Conservation (phyloP, 1,140 invertebrate species). For the Cryptotermes secundus region DNA sequence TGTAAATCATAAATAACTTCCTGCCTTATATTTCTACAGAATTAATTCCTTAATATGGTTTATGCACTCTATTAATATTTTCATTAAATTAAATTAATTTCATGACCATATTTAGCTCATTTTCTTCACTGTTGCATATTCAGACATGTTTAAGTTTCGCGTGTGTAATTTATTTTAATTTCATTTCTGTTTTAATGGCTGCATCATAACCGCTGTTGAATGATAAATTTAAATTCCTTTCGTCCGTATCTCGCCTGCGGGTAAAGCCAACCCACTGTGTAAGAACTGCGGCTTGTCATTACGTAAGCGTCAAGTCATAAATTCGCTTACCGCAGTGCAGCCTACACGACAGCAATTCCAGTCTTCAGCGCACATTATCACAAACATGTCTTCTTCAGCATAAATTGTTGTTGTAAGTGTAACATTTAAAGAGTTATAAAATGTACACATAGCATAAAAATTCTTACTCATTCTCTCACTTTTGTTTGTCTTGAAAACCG, state of each 20-base stretch:
- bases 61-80: no score
- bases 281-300: neutral
- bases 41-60: no score
- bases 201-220: neutral
- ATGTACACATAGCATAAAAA: no score
- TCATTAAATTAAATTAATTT: no score
- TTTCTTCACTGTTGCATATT: no score
- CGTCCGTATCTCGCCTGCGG: neutral
- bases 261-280: neutral
- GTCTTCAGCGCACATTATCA: neutral
- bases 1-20: no score
- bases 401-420: neutral
- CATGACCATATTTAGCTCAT: no score
- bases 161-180: neutral
- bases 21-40: no score
- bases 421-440: neutral
- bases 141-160: neutral
- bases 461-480: no score
- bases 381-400: neutral
- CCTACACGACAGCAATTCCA: neutral
- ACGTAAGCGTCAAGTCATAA: neutral
- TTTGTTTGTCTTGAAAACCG: no score
- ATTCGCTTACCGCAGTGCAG: neutral
- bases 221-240: neutral
- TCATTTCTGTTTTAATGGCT: neutral